phyloP scores from a whole-genome alignment of 2,797 vertebrate genomes.

The Sebastolobus altivelis region DNA sequence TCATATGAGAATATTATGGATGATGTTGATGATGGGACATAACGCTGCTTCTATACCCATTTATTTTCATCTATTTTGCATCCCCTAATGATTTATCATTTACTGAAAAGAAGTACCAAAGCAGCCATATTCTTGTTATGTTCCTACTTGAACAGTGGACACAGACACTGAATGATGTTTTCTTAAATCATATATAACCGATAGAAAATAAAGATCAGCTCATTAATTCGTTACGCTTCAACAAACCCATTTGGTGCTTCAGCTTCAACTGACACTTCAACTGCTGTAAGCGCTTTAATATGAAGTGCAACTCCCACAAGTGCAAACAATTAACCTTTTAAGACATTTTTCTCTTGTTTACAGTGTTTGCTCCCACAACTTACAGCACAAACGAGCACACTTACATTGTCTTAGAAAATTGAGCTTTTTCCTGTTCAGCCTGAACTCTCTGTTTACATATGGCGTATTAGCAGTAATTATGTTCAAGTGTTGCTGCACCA shows the following conservation, averaged over 20 bases:
- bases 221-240: background rate
- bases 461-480: background rate
- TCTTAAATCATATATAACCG: background rate
- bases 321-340: background rate
- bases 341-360: background rate
- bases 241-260: background rate
- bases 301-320: background rate
- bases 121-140: background rate
- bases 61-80: background rate
- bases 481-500: background rate
- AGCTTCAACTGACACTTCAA: background rate
- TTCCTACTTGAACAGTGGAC: background rate
- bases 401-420: too few relatives aligned
- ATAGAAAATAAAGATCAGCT: background rate
- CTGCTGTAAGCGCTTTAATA: background rate
- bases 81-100: background rate
- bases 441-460: background rate
- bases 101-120: background rate
- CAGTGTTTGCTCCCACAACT: background rate
- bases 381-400: too few relatives aligned
- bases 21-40: background rate
- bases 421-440: background rate
- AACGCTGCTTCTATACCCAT: background rate
- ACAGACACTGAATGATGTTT: background rate
- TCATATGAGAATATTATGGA: background rate